Percentiles rank a stretch among this genome's conserved stretches.
phyloP scores from a whole-genome alignment of 2,888 invertebrate species.

The Cantharis lateralis region DNA sequence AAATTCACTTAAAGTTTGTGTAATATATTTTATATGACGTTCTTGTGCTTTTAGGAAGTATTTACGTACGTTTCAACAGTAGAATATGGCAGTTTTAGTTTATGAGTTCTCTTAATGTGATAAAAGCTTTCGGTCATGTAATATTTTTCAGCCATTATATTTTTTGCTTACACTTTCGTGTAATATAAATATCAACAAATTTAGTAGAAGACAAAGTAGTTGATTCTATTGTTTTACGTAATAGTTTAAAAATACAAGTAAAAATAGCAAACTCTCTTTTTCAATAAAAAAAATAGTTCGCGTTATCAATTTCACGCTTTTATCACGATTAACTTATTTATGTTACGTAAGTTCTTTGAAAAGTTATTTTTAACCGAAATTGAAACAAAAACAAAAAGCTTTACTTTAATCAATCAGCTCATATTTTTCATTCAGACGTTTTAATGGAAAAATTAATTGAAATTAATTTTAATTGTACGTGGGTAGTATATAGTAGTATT shows the following conservation, averaged over 20 bases:
- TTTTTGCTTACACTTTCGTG: conserved; percentile 43
- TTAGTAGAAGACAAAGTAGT: not conserved
- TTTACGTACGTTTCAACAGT: not conserved
- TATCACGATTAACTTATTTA: not conserved
- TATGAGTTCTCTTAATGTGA: conserved; percentile 16
- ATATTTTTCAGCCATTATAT: conserved; percentile 50
- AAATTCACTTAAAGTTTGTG: not conserved
- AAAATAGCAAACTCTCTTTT: not conserved
- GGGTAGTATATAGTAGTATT: too few species aligned
- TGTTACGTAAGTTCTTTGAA: not conserved
- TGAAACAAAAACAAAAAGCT: not conserved
- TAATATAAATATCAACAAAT: conserved; percentile 14
- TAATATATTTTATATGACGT: not conserved
- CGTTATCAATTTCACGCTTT: not conserved
- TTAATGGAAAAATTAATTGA: too few species aligned
- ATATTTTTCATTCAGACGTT: not conserved
- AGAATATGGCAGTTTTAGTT: conserved; percentile 10
- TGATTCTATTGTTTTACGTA: not conserved
- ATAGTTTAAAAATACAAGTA: not conserved
- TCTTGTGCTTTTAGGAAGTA: not conserved
- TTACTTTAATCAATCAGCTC: not conserved
- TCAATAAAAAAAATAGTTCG: not conserved
- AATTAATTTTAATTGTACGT: too few species aligned
- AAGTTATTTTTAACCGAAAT: not conserved
- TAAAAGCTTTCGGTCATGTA: conserved; percentile 37